Evolutionary conservation across 2,113 vertebrate genomes (phyloP), one percentile per base, ranked within the genome.

Genomic region (Chaetodon trifascialis): DNA sequence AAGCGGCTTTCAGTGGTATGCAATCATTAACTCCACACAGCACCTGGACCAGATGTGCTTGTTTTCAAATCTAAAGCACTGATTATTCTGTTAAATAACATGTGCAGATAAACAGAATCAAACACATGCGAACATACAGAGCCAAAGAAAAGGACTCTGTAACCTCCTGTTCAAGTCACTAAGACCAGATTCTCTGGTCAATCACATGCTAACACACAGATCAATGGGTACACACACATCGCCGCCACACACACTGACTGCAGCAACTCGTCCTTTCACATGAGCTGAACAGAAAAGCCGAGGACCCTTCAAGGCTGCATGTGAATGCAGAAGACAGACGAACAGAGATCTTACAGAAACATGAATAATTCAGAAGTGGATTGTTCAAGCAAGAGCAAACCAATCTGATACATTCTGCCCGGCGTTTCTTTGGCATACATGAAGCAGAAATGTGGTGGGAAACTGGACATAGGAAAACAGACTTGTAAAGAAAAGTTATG

Each of bases 361-460:
- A 84, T 89, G 54, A 76, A 89, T 86, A 72, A 89, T 86, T 86
- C 81, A 81, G 54, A 44, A 11, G 64, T 25, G 59, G 40, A 62
- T 72, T 82, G 19, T 36, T 75, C 56, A 76, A 44, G 47, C 40
- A 56, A 77, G 58, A 77, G 74, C 52, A 54, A 44, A 52, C n/a
- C n/a, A 60, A 38, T 63, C 14, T 4, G 14, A 65, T 58, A 7
- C 25, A 14, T 11, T 17, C 19, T 62, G 49, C 38, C 23, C 25
- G 47, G 47, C 0, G 23, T 68, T 40, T 47, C n/a, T 52, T 25
- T 25, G 8, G 23, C 62, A 36, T 7, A 19, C 16, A 9, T 63
- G 14, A 40, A 55, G n/a, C 11, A 21, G 54, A 51, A 12, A 9
- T n/a, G 54, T 12, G 11, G 10, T 19, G n/a, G 60, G 2, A 67